Conservation (phyloP, 2,797 vertebrate genomes). For the Coccyzus lansbergi region DNA sequence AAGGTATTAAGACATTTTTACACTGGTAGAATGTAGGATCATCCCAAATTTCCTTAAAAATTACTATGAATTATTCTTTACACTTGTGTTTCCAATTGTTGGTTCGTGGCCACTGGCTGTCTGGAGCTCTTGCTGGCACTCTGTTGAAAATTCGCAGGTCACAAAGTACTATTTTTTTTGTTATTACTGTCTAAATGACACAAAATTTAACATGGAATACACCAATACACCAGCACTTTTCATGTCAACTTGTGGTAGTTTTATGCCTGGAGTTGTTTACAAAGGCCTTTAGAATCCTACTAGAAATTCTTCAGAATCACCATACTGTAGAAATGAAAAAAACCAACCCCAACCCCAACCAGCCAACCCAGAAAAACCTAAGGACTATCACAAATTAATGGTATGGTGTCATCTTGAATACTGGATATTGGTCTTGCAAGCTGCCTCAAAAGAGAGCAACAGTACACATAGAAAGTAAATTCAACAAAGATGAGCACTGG, state of each 20-base stretch:
- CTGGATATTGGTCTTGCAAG: background rate
- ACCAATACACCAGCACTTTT: background rate
- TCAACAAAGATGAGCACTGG: background rate
- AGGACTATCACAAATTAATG: background rate
- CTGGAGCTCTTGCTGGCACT: background rate
- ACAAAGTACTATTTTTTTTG: background rate
- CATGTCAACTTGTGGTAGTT: background rate
- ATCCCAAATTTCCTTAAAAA: conserved; percentile 37
- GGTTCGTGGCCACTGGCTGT: background rate
- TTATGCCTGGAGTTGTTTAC: background rate
- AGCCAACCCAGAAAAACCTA: background rate
- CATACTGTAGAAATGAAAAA: background rate
- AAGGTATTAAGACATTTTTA: conserved; percentile 3
- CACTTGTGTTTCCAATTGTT: background rate
- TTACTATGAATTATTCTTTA: background rate
- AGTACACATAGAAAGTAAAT: background rate
- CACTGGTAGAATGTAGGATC: background rate
- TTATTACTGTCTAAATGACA: background rate
- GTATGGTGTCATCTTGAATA: background rate
- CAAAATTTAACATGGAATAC: background rate
- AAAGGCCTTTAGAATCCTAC: background rate
- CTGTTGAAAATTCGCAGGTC: background rate
- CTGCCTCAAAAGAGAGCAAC: background rate
- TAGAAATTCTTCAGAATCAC: background rate
- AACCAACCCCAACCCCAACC: too few relatives aligned